These are phyloP conservation scores for Chionomys nivalis DNA, from an alignment of 2,113 vertebrate genomes.

Conservation along the genomic window DNA sequence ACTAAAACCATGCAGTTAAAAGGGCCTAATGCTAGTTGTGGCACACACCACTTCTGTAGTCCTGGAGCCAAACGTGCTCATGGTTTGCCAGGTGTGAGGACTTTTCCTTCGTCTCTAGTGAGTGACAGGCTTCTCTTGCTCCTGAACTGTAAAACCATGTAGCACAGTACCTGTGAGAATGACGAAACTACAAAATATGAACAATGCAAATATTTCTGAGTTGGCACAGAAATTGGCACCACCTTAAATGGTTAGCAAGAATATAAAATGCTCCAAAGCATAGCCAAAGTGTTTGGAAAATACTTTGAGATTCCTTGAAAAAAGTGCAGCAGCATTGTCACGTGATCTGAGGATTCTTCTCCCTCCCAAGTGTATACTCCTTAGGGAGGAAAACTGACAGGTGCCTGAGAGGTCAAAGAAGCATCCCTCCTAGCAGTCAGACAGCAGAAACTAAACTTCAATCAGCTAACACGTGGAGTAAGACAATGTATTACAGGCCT, in stretches of 20 bases:
- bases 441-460: background rate
- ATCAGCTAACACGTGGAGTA: background rate
- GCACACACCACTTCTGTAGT: background rate
- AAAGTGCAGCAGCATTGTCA: background rate
- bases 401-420: background rate
- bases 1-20: background rate
- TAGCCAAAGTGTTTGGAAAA: background rate
- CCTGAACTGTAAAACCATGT: background rate
- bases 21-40: background rate
- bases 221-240: background rate
- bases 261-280: background rate
- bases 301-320: background rate
- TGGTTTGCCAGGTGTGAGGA: background rate
- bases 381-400: background rate
- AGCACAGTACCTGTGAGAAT: background rate
- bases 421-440: background rate
- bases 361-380: background rate
- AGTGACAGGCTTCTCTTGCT: background rate
- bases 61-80: background rate
- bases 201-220: background rate
- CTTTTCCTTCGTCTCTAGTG: background rate
- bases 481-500: background rate
- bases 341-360: background rate
- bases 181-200: background rate
- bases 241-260: background rate